A percentile compares a stretch with the other conserved stretches of the same genome.
These are phyloP conservation scores for Dipodomys ordii DNA, from an alignment of 2,113 vertebrate species.

Conservation along the genomic window DNA sequence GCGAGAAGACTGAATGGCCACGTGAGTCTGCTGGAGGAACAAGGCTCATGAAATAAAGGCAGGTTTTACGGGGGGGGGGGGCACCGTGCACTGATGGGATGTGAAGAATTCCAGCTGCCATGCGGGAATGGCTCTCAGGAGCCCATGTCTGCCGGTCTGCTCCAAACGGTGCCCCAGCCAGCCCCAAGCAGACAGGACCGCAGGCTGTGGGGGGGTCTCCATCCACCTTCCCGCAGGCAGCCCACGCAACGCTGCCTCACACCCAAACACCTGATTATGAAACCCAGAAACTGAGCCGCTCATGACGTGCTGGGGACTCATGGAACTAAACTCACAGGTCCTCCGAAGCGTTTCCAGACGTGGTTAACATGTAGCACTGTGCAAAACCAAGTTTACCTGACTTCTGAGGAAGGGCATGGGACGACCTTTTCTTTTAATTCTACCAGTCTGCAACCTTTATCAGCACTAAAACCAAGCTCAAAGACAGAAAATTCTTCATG, in stretches of 20 bases:
- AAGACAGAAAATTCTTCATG: background rate
- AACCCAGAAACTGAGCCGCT: conserved; percentile 69
- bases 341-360: conserved; percentile 36
- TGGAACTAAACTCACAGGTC: conserved; percentile 37
- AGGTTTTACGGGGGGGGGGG: too few relatives aligned
- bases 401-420: background rate
- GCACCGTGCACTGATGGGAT: too few relatives aligned
- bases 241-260: conserved; percentile 81
- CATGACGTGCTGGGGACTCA: background rate
- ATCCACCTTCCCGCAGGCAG: conserved; percentile 81
- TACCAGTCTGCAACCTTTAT: background rate
- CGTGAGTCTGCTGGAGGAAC: too few relatives aligned
- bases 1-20: too few relatives aligned
- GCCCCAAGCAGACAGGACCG: too few relatives aligned
- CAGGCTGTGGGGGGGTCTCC: too few relatives aligned
- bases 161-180: too few relatives aligned
- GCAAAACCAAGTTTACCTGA: background rate
- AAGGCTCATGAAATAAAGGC: too few relatives aligned
- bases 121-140: too few relatives aligned
- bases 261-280: background rate
- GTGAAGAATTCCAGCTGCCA: too few relatives aligned
- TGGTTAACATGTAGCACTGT: background rate
- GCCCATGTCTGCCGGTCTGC: too few relatives aligned
- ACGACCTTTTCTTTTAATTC: background rate
- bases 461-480: conserved; percentile 4